Percentiles rank a stretch among this genome's conserved stretches.
Evolutionary conservation across 2,113 vertebrate genomes (phyloP).

Genomic region (Conger conger): DNA sequence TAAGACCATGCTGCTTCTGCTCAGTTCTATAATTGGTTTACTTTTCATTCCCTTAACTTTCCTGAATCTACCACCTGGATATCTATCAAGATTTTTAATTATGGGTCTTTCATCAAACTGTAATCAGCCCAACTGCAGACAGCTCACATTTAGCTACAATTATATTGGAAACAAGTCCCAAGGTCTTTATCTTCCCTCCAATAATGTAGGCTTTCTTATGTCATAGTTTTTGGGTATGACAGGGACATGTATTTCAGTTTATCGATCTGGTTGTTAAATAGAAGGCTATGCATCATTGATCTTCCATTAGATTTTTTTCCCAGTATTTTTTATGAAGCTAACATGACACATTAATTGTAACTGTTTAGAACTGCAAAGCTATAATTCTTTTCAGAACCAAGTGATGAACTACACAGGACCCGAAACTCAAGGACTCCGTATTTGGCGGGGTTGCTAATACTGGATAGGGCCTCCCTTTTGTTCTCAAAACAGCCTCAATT

Average conservation of each 20-base stretch:
- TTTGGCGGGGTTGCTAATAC: neutral
- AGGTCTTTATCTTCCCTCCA: neutral
- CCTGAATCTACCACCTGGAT: neutral
- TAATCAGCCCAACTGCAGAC: neutral
- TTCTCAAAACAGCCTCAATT: too few species aligned
- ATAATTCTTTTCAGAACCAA: neutral
- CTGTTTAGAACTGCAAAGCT: neutral
- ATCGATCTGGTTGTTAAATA: neutral
- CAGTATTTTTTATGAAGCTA: neutral
- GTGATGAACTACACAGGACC: neutral
- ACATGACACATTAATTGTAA: neutral
- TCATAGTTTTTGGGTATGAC: neutral
- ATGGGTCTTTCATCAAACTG: neutral
- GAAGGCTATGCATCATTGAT: neutral
- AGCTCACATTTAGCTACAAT: neutral
- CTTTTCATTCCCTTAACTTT: neutral
- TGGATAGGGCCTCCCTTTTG: too few species aligned
- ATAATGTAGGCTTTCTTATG: neutral
- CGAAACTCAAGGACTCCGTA: neutral
- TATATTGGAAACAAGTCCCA: neutral
- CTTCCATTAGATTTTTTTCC: neutral
- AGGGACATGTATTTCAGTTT: neutral
- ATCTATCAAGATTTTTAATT: neutral
- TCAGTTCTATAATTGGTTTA: neutral
- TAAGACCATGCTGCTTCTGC: neutral